These are phyloP conservation scores for Seriola quinqueradiata DNA, from an alignment of 2,113 vertebrate genomes.

Conservation along the genomic window DNA sequence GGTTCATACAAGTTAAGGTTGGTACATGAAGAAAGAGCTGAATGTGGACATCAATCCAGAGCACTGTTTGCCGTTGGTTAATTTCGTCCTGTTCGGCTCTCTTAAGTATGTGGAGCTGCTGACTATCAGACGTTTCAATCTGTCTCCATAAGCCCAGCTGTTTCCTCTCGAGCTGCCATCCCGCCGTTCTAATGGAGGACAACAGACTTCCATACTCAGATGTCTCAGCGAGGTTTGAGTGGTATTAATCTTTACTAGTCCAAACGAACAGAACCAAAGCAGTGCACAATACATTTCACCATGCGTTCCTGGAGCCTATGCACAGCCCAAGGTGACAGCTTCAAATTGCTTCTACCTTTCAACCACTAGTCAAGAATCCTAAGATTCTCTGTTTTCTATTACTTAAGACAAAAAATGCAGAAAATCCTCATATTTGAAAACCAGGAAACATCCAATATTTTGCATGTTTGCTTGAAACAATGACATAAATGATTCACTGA, in stretches of 20 bases:
- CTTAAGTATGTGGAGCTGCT: conserved; percentile 1
- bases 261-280: conserved; percentile 5
- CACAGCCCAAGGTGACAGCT: too few relatives aligned
- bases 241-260: not conserved
- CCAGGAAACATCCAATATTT: not conserved
- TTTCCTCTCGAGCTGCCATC: conserved; percentile 12
- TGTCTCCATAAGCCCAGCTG: conserved; percentile 35
- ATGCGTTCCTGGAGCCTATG: too few relatives aligned
- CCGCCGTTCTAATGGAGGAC: conserved; percentile 5
- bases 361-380: not conserved
- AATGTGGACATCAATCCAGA: conserved; percentile 4
- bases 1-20: not conserved
- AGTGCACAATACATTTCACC: not conserved
- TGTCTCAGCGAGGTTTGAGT: not conserved
- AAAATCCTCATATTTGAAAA: too few relatives aligned
- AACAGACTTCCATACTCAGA: conserved; percentile 13
- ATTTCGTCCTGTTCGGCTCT: conserved; percentile 20
- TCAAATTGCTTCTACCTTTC: too few relatives aligned
- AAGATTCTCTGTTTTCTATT: not conserved
- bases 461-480: not conserved
- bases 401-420: too few relatives aligned
- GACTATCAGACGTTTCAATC: conserved; percentile 49
- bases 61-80: not conserved
- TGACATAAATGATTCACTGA: too few relatives aligned
- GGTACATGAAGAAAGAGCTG: conserved; percentile 3